Conservation (phyloP, 2,113 vertebrate genomes). For the Stegostoma tigrinum region DNA sequence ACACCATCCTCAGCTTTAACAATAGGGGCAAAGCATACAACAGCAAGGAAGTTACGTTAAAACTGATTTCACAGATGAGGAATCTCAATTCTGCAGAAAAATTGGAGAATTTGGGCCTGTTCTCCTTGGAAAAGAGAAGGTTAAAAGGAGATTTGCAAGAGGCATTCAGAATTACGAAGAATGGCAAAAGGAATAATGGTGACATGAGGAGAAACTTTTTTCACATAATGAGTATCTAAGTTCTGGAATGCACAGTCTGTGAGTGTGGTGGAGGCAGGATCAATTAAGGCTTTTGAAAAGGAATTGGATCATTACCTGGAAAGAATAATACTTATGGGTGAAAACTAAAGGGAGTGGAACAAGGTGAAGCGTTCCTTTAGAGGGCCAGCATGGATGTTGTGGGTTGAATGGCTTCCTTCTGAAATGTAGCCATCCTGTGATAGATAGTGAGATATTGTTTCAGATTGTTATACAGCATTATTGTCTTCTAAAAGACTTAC, state of each 20-base stretch:
- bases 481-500: neutral
- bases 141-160: neutral
- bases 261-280: neutral
- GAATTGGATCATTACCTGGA: no score
- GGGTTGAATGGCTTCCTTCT: no score
- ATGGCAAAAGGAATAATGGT: neutral
- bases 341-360: no score
- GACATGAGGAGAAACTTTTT: neutral
- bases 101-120: neutral
- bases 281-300: no score
- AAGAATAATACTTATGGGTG: no score
- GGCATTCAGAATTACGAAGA: neutral
- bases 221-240: neutral
- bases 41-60: neutral
- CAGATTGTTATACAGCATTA: neutral
- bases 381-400: no score
- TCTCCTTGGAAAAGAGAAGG: neutral
- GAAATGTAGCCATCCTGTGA: no score
- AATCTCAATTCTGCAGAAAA: neutral
- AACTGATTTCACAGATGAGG: neutral
- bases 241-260: neutral
- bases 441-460: neutral
- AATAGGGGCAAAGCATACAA: no score
- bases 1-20: no score
- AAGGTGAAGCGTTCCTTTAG: no score